Evolutionary conservation across 35 echinoderm and acorn worm species (phyloP).

Genomic region (Ptychodera flava): DNA sequence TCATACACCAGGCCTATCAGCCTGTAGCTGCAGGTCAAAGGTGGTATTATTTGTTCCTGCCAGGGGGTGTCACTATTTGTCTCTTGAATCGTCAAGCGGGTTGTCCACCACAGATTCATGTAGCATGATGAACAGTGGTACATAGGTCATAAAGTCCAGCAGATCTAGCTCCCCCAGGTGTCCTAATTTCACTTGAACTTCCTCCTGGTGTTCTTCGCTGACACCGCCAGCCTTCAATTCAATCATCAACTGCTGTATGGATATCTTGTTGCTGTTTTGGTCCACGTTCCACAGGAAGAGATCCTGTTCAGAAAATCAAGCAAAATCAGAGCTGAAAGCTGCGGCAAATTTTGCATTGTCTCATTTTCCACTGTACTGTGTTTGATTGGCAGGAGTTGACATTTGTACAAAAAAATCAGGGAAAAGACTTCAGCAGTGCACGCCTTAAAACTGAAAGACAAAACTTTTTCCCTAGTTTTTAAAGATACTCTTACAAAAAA

Average conservation of each 20-base stretch:
- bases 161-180: constrained; percentile 62
- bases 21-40: too few relatives aligned
- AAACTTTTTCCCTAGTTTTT: too few relatives aligned
- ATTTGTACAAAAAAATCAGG: too few relatives aligned
- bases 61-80: constrained; percentile 39
- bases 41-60: too few relatives aligned
- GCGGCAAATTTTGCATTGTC: too few relatives aligned
- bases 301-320: constrained; percentile 48
- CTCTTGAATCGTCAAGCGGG: constrained; percentile 59
- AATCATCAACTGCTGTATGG: constrained; percentile 51
- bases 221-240: constrained; percentile 93
- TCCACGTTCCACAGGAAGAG: constrained; percentile 90
- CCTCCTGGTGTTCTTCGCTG: constrained; percentile 75
- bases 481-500: too few relatives aligned
- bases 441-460: too few relatives aligned
- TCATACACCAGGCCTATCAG: too few relatives aligned
- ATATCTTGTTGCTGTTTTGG: constrained; percentile 46
- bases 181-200: constrained; percentile 60
- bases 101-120: constrained; percentile 83
- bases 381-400: too few relatives aligned
- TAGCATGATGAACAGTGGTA: constrained; percentile 84
- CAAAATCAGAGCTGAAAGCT: too few relatives aligned
- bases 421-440: too few relatives aligned
- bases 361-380: too few relatives aligned
- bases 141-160: constrained; percentile 81